Evolutionary conservation across 2,888 invertebrate genomes (phyloP).

Genomic region (Cryptocheilus praepositus): DNA sequence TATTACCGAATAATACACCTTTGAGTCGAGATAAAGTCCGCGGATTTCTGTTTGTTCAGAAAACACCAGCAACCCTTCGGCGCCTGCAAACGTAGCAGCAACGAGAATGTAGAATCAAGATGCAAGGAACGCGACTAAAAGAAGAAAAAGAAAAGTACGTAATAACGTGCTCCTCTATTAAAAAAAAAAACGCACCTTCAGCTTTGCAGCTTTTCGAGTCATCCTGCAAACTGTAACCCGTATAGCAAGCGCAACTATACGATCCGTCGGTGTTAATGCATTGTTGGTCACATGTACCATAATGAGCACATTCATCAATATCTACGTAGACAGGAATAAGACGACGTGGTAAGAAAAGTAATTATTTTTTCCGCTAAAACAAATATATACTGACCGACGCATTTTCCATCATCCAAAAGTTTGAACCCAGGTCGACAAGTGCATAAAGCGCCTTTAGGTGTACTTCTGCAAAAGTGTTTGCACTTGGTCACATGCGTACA

Average conservation of each 20-base stretch:
- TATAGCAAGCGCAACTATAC: slow-evolving; percentile 81
- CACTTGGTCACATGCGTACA: slow-evolving; percentile 63
- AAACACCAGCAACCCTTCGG: slow-evolving; percentile 83
- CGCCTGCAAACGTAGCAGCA: slow-evolving; percentile 71
- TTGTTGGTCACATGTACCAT: slow-evolving; percentile 82
- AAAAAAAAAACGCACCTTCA: slow-evolving; percentile 65
- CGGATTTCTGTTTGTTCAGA: slow-evolving; percentile 81
- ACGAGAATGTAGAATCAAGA: too few relatives aligned
- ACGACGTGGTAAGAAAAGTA: not conserved
- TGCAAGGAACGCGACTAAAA: too few relatives aligned
- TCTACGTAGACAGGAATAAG: slow-evolving; percentile 69
- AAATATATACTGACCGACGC: slow-evolving; percentile 49
- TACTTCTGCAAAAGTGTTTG: slow-evolving; percentile 71
- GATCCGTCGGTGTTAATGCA: slow-evolving; percentile 80
- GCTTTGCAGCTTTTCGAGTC: slow-evolving; percentile 78
- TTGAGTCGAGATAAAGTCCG: slow-evolving; percentile 79
- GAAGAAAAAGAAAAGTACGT: too few relatives aligned
- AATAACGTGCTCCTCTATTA: too few relatives aligned
- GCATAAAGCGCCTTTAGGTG: slow-evolving; percentile 78
- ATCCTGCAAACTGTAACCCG: slow-evolving; percentile 76
- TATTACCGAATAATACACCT: slow-evolving; percentile 76
- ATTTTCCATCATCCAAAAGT: slow-evolving; percentile 47
- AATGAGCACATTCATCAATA: slow-evolving; percentile 80
- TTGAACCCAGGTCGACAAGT: slow-evolving; percentile 76
- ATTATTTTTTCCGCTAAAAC: not conserved